These are phyloP conservation scores for Calidris pugnax DNA, from an alignment of 2,113 vertebrate genomes.

Conservation along the genomic window DNA sequence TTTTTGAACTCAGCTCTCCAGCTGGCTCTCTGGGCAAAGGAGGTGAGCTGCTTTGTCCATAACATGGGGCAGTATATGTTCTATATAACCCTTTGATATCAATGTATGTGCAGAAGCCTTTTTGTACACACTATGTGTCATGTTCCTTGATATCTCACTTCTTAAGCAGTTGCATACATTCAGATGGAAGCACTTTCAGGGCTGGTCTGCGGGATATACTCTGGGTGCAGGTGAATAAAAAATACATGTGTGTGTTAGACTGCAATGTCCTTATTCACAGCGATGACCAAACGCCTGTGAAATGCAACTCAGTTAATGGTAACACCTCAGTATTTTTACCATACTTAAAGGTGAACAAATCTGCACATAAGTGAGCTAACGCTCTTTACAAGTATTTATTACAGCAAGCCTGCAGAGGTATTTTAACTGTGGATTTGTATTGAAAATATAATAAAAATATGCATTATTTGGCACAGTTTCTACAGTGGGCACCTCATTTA, in stretches of 20 bases:
- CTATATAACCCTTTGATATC: neutral
- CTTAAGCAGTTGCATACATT: neutral
- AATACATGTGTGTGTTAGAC: neutral
- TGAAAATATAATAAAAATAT: neutral
- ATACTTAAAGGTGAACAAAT: neutral
- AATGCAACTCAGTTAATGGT: neutral
- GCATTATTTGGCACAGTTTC: neutral
- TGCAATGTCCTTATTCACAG: neutral
- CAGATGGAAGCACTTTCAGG: neutral
- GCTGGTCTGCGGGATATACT: neutral
- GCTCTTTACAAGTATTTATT: neutral
- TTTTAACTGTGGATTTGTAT: neutral
- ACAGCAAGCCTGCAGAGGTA: neutral
- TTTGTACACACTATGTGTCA: neutral
- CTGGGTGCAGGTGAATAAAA: neutral
- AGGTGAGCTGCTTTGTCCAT: neutral
- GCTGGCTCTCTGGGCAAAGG: neutral
- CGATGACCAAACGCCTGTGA: neutral
- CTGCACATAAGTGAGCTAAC: neutral
- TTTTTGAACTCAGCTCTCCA: neutral
- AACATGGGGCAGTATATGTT: neutral
- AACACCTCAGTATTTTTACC: neutral
- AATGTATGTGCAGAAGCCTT: neutral
- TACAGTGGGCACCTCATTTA: neutral
- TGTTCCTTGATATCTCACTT: neutral